Percentiles rank a stretch among this genome's conserved stretches.
Conservation (phyloP, 2,113 vertebrate species). For the Harpagus bidentatus region DNA sequence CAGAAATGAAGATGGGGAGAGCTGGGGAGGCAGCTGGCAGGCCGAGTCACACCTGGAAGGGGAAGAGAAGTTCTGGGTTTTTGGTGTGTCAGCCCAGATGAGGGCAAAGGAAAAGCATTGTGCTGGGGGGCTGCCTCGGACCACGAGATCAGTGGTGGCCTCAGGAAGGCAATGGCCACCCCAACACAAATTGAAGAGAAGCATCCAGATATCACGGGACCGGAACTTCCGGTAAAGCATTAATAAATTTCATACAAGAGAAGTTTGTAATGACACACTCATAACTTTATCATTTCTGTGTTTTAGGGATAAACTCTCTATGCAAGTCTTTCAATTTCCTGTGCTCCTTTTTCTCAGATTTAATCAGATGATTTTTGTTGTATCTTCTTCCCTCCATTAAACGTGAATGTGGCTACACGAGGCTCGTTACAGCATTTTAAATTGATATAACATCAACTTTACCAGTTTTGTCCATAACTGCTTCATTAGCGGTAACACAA, state of each 20-base stretch:
- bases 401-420: rapidly evolving
- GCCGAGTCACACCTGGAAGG: background rate
- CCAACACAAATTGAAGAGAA: background rate
- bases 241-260: background rate
- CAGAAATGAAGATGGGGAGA: background rate
- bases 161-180: rapidly evolving
- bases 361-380: background rate
- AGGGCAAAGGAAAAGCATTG: background rate
- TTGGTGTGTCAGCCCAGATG: rapidly evolving
- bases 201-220: no score
- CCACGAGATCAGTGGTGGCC: background rate
- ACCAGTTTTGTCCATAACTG: background rate
- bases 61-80: background rate
- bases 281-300: background rate
- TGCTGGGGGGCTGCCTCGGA: background rate
- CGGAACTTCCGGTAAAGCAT: background rate
- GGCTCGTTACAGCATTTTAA: background rate
- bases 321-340: background rate
- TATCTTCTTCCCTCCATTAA: background rate
- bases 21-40: background rate
- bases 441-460: background rate
- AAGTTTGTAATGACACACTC: background rate
- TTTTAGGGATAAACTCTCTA: background rate
- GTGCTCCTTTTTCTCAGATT: background rate
- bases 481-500: background rate